phyloP scores from a whole-genome alignment of 1,140 invertebrate species.

The Nephotettix cincticeps region DNA sequence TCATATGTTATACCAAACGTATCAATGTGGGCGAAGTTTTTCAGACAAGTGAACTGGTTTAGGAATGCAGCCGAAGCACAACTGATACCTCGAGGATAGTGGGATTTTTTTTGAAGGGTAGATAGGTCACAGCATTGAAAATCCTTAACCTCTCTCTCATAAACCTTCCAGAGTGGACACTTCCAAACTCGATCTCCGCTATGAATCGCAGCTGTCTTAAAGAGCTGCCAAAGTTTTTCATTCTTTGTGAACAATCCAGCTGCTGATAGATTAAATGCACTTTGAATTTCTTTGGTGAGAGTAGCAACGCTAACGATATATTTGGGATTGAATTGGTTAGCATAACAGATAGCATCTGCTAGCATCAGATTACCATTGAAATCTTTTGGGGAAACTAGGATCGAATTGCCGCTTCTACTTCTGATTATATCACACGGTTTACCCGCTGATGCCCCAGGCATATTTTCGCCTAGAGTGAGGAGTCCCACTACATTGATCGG shows the following conservation, averaged over 20 bases:
- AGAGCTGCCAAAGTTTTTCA: constrained; percentile 51
- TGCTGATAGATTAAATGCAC: constrained; percentile 55
- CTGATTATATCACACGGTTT: constrained; percentile 65
- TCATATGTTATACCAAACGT: constrained; percentile 56
- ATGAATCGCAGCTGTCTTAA: constrained; percentile 52
- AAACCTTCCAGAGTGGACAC: constrained; percentile 62
- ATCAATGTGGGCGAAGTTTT: constrained; percentile 59
- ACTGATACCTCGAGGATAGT: neutral
- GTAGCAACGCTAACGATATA: constrained; percentile 64
- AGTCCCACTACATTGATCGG: constrained; percentile 57
- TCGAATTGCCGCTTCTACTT: constrained; percentile 64
- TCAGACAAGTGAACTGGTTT: constrained; percentile 55
- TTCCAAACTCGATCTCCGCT: constrained; percentile 67
- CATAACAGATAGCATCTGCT: constrained; percentile 63
- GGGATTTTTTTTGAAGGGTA: too few relatives aligned
- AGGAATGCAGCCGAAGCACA: constrained; percentile 59
- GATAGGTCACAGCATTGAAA: neutral
- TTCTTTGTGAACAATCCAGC: constrained; percentile 60
- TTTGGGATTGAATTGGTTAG: constrained; percentile 58
- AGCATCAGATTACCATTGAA: constrained; percentile 63
- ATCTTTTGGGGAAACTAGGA: constrained; percentile 66
- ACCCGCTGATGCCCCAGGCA: constrained; percentile 59
- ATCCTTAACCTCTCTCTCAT: constrained; percentile 50
- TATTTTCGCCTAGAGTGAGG: constrained; percentile 64
- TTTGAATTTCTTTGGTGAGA: constrained; percentile 57